Base-by-base conservation (phyloP, 2,888 invertebrate species). In the Drosophila ustulata region DNA sequence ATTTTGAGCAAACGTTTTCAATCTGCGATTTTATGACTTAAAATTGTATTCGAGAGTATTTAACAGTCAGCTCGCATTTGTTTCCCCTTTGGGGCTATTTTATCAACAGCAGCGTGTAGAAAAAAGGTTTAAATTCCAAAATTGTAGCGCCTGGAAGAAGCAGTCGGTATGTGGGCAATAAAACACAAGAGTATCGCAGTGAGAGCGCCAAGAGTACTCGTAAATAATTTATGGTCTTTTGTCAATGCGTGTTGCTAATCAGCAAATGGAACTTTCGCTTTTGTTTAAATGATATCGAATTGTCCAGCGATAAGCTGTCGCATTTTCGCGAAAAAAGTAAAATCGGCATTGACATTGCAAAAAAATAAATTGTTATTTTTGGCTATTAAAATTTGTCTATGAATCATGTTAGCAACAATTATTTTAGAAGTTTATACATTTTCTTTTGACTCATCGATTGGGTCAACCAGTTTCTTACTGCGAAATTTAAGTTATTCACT, bases 231-330 rank as follows among this genome's bases (percentile, higher is more conserved):
- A 5, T 25, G 18, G 11, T 39, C 9, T 61, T 69, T 52, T 58
- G 25, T 39, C 23, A 32, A 61, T 57, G 61, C 47, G 47, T 62
- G 43, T 32, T 37, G 56, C 47, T 67, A 53, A 82, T 75, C 75
- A 75, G 45, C 49, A 41, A 23, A 28, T 28, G 37, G 5, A 62
- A 71, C 68, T 82, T 84, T 82, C 66, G 58, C 65, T 69, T 71
- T 59, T 30, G 26, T 55, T 66, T 70, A 11, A 56, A 55, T 32
- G 66, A 49, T 51, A 58, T 43, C 52, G 11, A 25, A 57, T 61
- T 63, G 49, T 11, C 4, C 30, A 25, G 49, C 69, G 75, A 81
- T 75, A 87, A 84, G 69, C 6, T 37, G 6, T 18, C 25, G 28
- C 75, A 65, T 62, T 55, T 39, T 45, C 34, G 39, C 5, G 3